Evolutionary conservation across 1,140 invertebrate genomes (phyloP).

Genomic region (Brachionus koreanus): DNA sequence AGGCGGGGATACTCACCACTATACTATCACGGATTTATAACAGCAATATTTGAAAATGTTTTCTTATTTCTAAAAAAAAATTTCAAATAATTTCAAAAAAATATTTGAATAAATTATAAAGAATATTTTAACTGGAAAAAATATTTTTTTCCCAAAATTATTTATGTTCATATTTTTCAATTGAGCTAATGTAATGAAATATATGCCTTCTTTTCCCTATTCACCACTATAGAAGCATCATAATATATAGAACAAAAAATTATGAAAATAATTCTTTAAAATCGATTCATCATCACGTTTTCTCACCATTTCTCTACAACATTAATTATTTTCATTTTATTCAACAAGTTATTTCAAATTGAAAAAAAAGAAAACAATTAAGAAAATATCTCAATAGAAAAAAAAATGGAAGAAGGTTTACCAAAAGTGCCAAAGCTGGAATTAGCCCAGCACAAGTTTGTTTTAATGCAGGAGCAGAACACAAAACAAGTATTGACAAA

Average conservation of each 20-base stretch:
- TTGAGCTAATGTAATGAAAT: not conserved
- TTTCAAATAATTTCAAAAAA: not conserved
- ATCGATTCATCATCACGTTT: conserved; percentile 37
- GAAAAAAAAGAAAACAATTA: not conserved
- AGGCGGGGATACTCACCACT: conserved; percentile 1
- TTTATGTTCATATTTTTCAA: not conserved
- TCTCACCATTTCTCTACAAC: not conserved
- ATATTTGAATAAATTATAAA: not conserved
- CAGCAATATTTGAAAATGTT: not conserved
- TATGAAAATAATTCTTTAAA: conserved; percentile 6
- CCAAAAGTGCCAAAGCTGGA: conserved; percentile 41
- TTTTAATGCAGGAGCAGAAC: not conserved
- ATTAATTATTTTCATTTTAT: conserved; percentile 16
- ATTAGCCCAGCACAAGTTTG: conserved; percentile 40
- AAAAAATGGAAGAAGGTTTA: conserved; percentile 44
- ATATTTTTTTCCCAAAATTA: not conserved
- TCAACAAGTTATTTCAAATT: not conserved
- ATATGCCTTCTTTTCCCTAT: not conserved
- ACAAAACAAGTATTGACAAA: not conserved
- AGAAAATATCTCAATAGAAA: not conserved
- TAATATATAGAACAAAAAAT: not conserved
- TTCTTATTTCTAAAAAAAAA: not conserved
- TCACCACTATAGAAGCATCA: not conserved
- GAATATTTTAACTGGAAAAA: no score
- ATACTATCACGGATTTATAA: not conserved